Evolutionary conservation across 2,888 invertebrate species (phyloP).

Genomic region (Trichopoda pennipes): DNA sequence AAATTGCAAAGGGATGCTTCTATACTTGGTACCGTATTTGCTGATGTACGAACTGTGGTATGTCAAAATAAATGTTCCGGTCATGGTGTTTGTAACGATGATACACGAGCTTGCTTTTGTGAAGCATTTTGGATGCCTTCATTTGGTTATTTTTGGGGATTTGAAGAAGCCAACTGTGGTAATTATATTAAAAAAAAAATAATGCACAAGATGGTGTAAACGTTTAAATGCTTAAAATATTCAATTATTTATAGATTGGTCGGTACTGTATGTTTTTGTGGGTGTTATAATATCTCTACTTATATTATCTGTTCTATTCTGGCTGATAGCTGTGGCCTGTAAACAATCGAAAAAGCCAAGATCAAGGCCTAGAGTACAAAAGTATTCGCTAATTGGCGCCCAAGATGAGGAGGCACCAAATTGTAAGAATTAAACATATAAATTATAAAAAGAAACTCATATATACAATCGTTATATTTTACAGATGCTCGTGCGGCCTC

Average conservation of each 20-base stretch:
- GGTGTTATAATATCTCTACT: slow-evolving; percentile 85
- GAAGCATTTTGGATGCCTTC: slow-evolving; percentile 99
- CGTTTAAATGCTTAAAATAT: neutral
- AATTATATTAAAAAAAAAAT: slow-evolving; percentile 47
- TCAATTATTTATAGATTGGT: slow-evolving; percentile 90
- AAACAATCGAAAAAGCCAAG: slow-evolving; percentile 82
- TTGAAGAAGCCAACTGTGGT: slow-evolving; percentile 91
- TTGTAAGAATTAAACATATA: slow-evolving; percentile 72
- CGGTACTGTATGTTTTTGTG: slow-evolving; percentile 94
- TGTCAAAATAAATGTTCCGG: slow-evolving; percentile 97
- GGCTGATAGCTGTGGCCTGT: slow-evolving; percentile 85
- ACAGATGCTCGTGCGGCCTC: slow-evolving; percentile 81
- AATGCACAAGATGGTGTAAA: neutral
- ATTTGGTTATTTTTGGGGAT: slow-evolving; percentile 85
- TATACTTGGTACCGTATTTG: slow-evolving; percentile 86
- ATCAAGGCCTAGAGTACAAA: slow-evolving; percentile 83
- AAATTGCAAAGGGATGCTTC: slow-evolving; percentile 87
- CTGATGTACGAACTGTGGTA: slow-evolving; percentile 89
- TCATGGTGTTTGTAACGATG: slow-evolving; percentile 93
- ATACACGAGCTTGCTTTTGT: slow-evolving; percentile 91
- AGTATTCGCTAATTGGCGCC: slow-evolving; percentile 87
- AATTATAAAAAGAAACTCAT: neutral
- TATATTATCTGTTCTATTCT: slow-evolving; percentile 84
- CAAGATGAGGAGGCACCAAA: slow-evolving; percentile 84
- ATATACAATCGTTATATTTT: slow-evolving; percentile 35